Base-by-base conservation (phyloP, 2,113 vertebrate genomes). In the Alexandromys fortis region DNA sequence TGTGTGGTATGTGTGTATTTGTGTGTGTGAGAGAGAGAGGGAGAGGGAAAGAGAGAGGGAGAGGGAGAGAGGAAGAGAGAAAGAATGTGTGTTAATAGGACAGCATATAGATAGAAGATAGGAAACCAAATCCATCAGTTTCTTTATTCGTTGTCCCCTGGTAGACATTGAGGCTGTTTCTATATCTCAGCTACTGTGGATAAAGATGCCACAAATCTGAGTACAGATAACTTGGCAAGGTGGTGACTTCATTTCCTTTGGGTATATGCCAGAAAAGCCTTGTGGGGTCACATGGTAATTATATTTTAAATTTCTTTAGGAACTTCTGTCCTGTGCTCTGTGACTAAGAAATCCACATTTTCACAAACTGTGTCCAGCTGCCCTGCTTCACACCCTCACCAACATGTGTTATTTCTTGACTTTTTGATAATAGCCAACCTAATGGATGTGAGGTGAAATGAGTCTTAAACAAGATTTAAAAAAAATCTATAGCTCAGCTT, bases 391-490 rank as follows among this genome's bases (percentile, higher is more conserved):
- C 65, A 52, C 73, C 35, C 63, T 91, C 42, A 38, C 65, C 42
- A 65, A 30, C 73, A 63, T 42, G 21, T 86, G 24, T 63, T 55
- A 65, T n/a, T 38, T 93, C 45, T 73, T 90, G 52, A 21, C 13
- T 72, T 88, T 76, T 47, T 49, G 26, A 52, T 61, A 77, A 49
- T 42, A 86, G 33, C 52, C 33, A 63, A 21, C 49, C 26, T 93
- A 49, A 89, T 1, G 3, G 10, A 8, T 58, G 6, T 67, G n/a
- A 70, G 38, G 19, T 1, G 7, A 96, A 97, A 90, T 73, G 89
- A 96, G 92, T 92, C 97, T 94, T 96, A 96, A 98, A 92, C 58
- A 95, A 96, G 94, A 65, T 91, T 96, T 87, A 55, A 52, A 52
- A 13, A 52, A 79, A 96, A 83, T 85, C 85, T 94, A 97, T 49